Evolutionary conservation across 2,888 invertebrate genomes (phyloP).

Genomic region (Calephelis perditalis): DNA sequence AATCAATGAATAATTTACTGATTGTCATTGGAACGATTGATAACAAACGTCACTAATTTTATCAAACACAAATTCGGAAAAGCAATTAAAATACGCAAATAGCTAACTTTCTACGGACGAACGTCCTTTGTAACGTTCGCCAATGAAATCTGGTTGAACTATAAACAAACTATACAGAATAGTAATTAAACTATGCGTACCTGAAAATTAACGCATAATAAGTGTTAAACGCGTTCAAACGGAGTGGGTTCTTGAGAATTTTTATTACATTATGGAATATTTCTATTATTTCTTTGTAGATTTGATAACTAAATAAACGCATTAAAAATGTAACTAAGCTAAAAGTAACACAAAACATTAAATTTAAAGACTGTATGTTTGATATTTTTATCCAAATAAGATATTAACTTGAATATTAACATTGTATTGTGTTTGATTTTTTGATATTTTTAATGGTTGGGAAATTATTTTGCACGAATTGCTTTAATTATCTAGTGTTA

Average conservation of each 20-base stretch:
- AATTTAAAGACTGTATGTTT: too few species aligned
- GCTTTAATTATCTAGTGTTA: too few species aligned
- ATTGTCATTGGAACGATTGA: constrained; percentile 34
- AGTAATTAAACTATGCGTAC: neutral
- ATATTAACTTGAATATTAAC: too few species aligned
- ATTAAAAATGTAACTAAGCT: too few species aligned
- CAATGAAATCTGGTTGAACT: neutral
- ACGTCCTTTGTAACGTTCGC: neutral
- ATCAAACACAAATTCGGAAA: neutral
- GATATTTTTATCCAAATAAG: too few species aligned
- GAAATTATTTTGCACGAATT: too few species aligned
- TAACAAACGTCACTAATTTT: constrained; percentile 36
- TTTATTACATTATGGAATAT: too few species aligned
- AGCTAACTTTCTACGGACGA: neutral
- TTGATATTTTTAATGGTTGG: too few species aligned
- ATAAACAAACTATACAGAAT: neutral
- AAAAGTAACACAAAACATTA: too few species aligned
- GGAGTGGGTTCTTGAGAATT: constrained; percentile 5
- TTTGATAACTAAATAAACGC: too few species aligned
- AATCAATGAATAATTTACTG: constrained; percentile 46
- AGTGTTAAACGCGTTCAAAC: constrained; percentile 1
- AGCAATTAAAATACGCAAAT: constrained; percentile 1
- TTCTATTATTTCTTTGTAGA: too few species aligned
- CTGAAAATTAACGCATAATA: constrained; percentile 1
- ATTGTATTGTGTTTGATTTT: too few species aligned